Evolutionary conservation across 2,888 invertebrate species (phyloP), one percentile per base, ranked within the genome.

Genomic region (Drosophila differens): DNA sequence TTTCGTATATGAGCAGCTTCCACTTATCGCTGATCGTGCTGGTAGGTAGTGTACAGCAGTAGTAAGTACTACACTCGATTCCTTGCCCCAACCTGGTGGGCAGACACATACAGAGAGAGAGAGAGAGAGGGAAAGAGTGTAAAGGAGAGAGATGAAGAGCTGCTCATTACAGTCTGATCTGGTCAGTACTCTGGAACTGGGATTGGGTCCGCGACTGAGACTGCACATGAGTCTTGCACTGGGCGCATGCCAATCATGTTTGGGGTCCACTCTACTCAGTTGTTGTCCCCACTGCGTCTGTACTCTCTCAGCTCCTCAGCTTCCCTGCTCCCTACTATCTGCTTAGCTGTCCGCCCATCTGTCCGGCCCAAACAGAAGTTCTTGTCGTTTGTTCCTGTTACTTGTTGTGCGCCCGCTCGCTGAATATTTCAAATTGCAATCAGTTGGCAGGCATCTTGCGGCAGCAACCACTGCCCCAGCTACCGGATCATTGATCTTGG

Each of bases 371-470:
- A 87, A 87, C 85, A 85, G 90, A 87, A 85, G 85, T 85, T 85
- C 90, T 85, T 89, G 88, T 87, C 85, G 90, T 68, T 82, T 85
- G 83, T 76, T 81, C 78, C 81, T 85, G 79, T 83, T 85, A 71
- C 70, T 74, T 79, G 82, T 86, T 75, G 75, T 75, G 76, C 74
- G 74, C 79, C 66, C 47, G 68, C 76, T 83, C 89, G 78, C 85
- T 89, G 87, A 89, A 88, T 88, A 88, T 88, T 88, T 88, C 87
- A 88, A 90, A 88, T 90, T 76, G 91, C 89, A 90, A 87, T 88
- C 90, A 90, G 90, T 86, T 86, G 89, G 89, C 91, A 89, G 85
- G 73, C 90, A 88, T 88, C 90, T 77, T 72, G 60, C 30, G 57
- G 55, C 64, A 37, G 53, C 58, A 44, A 41, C 54, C 76, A 59